Conservation (phyloP, 2,888 invertebrate species). For the Melanotus villosus region DNA sequence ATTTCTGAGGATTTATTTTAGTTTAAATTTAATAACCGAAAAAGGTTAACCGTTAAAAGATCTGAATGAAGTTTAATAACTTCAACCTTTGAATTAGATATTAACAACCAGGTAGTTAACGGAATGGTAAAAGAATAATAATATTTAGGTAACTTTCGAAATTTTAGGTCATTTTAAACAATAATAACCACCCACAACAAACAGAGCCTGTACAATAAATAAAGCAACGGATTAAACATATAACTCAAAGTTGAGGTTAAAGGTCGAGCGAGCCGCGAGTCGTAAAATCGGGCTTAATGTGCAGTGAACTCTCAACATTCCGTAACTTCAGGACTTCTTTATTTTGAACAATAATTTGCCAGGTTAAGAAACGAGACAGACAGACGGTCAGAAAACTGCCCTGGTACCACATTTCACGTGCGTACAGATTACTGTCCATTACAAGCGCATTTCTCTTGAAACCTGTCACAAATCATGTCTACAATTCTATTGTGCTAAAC, state of each 20-base stretch:
- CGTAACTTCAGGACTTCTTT: constrained; percentile 36
- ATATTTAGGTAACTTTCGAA: constrained; percentile 30
- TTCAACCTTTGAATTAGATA: no score
- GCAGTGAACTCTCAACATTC: constrained; percentile 35
- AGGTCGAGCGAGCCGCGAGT: constrained; percentile 47
- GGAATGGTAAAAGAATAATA: no score
- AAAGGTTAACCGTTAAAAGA: no score
- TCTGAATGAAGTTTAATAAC: no score
- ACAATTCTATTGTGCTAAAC: constrained; percentile 28
- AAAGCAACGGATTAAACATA: constrained; percentile 45
- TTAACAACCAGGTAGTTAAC: no score
- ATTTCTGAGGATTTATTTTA: no score
- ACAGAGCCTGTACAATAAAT: constrained; percentile 41
- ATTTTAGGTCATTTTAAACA: constrained; percentile 43
- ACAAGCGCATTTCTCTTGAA: constrained; percentile 27
- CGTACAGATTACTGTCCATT: constrained; percentile 33
- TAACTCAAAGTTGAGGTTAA: constrained; percentile 47
- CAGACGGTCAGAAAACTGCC: constrained; percentile 5
- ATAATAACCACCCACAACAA: constrained; percentile 43
- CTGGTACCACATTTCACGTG: constrained; percentile 14
- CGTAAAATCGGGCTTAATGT: constrained; percentile 44
- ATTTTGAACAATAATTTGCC: constrained; percentile 9
- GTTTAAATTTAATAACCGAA: no score
- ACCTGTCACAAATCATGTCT: constrained; percentile 38
- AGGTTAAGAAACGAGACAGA: constrained; percentile 11